These are phyloP conservation scores for Porphyrio hochstetteri DNA, from an alignment of 2,113 vertebrate species.

Conservation along the genomic window DNA sequence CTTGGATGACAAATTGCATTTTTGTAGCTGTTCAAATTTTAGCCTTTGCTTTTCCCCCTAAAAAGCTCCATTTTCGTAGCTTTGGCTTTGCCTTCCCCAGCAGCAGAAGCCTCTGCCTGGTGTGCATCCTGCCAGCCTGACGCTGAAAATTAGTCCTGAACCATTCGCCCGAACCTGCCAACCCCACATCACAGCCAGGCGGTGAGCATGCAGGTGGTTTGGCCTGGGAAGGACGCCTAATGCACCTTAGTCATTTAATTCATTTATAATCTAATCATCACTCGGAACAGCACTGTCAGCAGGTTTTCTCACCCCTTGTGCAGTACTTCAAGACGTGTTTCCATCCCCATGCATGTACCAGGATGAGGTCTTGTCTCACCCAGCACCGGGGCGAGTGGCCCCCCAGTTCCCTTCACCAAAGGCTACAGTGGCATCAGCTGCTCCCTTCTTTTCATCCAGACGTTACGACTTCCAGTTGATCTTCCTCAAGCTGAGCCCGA, in stretches of 20 bases:
- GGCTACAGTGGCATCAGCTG: fast-evolving
- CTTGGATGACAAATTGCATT: neutral
- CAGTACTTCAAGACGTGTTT: neutral
- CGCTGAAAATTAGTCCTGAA: neutral
- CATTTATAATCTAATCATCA: neutral
- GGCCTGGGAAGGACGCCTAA: neutral
- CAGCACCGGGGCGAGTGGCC: neutral
- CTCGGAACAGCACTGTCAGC: neutral
- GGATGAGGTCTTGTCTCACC: neutral
- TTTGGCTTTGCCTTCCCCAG: neutral
- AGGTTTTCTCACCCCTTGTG: neutral
- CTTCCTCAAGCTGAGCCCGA: neutral
- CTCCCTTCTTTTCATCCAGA: neutral
- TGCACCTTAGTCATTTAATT: neutral
- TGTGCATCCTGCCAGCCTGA: neutral
- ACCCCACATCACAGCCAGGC: neutral
- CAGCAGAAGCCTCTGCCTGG: neutral
- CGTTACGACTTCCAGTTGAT: fast-evolving
- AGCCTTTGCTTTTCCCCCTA: constrained; percentile 1
- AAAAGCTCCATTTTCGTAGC: neutral
- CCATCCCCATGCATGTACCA: neutral
- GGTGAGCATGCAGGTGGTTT: neutral
- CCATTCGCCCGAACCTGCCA: neutral
- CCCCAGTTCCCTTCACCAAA: neutral
- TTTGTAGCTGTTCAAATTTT: neutral